Evolutionary conservation across 1,140 invertebrate genomes (phyloP), one percentile per base, ranked within the genome.

Genomic region (Formica exsecta): DNA sequence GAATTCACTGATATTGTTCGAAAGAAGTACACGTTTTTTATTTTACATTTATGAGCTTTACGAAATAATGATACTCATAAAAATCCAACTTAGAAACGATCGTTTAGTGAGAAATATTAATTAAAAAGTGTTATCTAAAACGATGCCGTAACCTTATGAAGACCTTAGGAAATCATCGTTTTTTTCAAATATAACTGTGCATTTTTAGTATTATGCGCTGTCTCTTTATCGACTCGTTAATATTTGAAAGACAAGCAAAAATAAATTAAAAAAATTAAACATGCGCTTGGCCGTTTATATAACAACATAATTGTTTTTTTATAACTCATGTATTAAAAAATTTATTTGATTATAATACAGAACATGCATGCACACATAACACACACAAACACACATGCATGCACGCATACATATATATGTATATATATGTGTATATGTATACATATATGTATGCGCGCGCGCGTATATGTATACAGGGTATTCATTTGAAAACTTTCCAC

Each of bases 191-290:
- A 48, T 48, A 48, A 16, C 36, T 32, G 0, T 36, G 19, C 8
- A 29, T 64, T 64, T 64, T 13, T 32, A 64, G 0, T 64, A 51
- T 75, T 44, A 8, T 16, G 22, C 41, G 13, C 32, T 16, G 4
- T 29, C 16, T 22, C 5, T 57, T 36, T 16, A 11, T 19, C 29
- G 7, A 62, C 29, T 70, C 36, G 6, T 38, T 22, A 65, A 44
- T 44, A 13, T 79, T 22, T 59, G 29, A 71, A 71, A 80, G 36
- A 81, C 71, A 81, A 81, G 48, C 38, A n/a, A 66, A 2, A 54
- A 2, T 19, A 7, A 38, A 73, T 57, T 59, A 13, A 25, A 71
- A 32, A 71, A 61, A 61, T 71, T 22, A 19, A 32, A 41, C 29
- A 22, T 25, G 41, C 7, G 51, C 11, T 41, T 11, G 3, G 3